Evolutionary conservation across 2,888 invertebrate genomes (phyloP).

Genomic region (Cephus nigrinus): DNA sequence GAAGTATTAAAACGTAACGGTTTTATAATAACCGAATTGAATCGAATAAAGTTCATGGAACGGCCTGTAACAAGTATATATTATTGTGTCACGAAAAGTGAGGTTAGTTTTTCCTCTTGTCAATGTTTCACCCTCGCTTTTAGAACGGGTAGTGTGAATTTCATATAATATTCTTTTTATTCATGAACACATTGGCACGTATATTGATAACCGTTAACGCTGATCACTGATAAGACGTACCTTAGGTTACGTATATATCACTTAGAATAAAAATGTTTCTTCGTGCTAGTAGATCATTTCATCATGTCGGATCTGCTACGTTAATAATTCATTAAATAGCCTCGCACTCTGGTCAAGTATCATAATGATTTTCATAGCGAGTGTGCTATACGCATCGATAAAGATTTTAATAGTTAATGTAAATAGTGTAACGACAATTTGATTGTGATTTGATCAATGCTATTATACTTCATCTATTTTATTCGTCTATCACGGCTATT

Average conservation of each 20-base stretch:
- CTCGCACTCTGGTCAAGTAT: not conserved
- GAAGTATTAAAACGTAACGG: slow-evolving; percentile 8
- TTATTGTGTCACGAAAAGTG: not conserved
- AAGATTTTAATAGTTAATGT: not conserved
- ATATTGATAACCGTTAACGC: slow-evolving; percentile 11
- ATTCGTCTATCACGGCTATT: not conserved
- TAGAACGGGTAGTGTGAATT: slow-evolving; percentile 21
- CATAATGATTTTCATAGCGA: not conserved
- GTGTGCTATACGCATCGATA: not conserved
- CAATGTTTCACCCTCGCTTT: not conserved
- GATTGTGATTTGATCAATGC: not conserved
- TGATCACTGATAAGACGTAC: not conserved
- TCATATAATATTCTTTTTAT: slow-evolving; percentile 16
- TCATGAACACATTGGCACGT: slow-evolving; percentile 50
- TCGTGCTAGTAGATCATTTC: not conserved
- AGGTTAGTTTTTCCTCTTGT: not conserved
- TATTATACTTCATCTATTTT: not conserved
- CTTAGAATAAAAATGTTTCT: not conserved
- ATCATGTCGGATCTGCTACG: not conserved
- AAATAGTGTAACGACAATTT: not conserved
- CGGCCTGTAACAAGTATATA: not conserved
- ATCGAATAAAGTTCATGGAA: not conserved
- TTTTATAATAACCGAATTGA: not conserved
- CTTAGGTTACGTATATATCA: not conserved
- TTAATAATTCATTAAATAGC: not conserved